Evolutionary conservation across 1,140 invertebrate genomes (phyloP), one percentile per base, ranked within the genome.

Genomic region (Ceratitis capitata): DNA sequence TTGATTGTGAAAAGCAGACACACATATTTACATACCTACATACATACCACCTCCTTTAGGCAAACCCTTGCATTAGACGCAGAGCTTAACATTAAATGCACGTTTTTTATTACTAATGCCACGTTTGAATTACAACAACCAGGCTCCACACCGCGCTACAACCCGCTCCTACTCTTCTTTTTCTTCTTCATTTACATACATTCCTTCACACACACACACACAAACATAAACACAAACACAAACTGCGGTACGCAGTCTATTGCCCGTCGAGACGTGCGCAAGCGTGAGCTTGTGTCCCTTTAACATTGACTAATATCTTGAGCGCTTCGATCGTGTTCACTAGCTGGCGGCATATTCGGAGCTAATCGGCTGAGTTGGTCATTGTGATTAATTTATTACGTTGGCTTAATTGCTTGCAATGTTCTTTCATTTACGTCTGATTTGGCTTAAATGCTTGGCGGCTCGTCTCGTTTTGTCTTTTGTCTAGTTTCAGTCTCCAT

Each of bases 351-450:
- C 69, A 45, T 9, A 42, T 78, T 78, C 32, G 74, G 32, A 42
- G 29, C 84, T 74, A 85, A 85, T 74, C 39, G 42, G 47, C 42
- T 61, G 51, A 16, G 42, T 10, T n/a, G 53, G 53, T n/a, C 83
- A 84, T 83, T 83, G 82, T 85, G 86, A 87, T 87, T 85, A 87
- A 87, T 87, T 87, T 87, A 87, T 87, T 85, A 84, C 86, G 82
- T 87, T 53, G 82, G 51, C 82, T 85, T 87, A 87, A 87, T 87
- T 87, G 86, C 86, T 84, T 85, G 86, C 86, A 87, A 85, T 87
- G 85, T 85, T 82, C 39, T 84, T 78, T 69, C 39, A 45, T 45
- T 45, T 78, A 39, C 69, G 69, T 78, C 69, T 78, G 69, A 45
- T 78, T 42, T 45, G 69, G 39, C 69, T 78, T 45, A 78, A 78